phyloP scores from a whole-genome alignment of 2,888 invertebrate species.

The Pammene fasciana region DNA sequence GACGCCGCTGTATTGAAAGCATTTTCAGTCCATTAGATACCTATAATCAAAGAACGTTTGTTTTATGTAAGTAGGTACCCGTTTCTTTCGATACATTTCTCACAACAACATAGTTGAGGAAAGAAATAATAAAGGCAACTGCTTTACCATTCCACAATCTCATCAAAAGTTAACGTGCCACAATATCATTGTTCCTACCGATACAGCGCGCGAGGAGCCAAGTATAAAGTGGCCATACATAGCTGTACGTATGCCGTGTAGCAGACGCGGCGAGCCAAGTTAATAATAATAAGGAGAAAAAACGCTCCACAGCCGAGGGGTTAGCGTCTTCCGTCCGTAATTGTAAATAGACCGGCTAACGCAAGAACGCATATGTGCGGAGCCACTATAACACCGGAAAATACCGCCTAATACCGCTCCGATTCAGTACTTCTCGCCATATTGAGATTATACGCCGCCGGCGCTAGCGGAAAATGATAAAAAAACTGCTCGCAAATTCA shows the following conservation, averaged over 20 bases:
- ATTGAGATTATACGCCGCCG: conserved; percentile 22
- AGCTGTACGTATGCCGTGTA: conserved; percentile 43
- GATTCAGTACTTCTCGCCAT: conserved; percentile 46
- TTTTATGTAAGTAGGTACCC: no score
- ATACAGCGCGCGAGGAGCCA: conserved; percentile 30
- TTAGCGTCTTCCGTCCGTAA: conserved; percentile 70
- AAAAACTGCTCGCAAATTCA: conserved; percentile 44
- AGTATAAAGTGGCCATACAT: conserved; percentile 37
- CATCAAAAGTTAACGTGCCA: conserved; percentile 8
- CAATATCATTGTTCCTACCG: conserved; percentile 22
- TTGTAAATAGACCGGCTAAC: conserved; percentile 66
- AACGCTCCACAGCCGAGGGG: conserved; percentile 73
- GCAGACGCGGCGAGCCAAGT: conserved; percentile 61
- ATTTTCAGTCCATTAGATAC: no score
- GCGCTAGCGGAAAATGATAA: conserved; percentile 46
- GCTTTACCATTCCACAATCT: not conserved
- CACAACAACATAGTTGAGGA: not conserved
- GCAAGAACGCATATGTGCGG: conserved; percentile 60
- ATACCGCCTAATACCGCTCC: conserved; percentile 8
- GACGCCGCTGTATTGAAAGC: no score
- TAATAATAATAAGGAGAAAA: conserved; percentile 82
- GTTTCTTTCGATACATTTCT: no score
- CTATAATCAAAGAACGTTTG: no score
- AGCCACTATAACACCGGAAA: conserved; percentile 32
- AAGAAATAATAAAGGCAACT: not conserved